Evolutionary conservation across 2,797 vertebrate genomes (phyloP).

Genomic region (Scolopax bukidnonensis): DNA sequence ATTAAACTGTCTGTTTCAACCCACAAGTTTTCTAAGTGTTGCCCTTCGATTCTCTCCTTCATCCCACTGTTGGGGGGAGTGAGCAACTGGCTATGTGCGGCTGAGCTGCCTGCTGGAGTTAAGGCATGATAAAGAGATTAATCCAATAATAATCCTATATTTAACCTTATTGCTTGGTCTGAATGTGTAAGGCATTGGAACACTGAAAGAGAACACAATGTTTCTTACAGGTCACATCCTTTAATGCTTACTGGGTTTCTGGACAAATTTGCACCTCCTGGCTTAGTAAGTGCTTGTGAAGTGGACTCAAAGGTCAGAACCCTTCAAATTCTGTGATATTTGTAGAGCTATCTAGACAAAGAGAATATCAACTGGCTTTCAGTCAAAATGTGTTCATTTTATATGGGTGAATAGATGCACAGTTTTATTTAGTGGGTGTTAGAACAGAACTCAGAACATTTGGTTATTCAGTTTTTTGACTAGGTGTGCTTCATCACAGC

Average conservation of each 20-base stretch:
- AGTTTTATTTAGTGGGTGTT: neutral
- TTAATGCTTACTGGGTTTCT: neutral
- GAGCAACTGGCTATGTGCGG: neutral
- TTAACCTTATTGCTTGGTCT: neutral
- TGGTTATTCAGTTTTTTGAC: slow-evolving; percentile 26
- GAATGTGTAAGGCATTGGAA: neutral
- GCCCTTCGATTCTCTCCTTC: neutral
- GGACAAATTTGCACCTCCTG: neutral
- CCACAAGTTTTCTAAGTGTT: neutral
- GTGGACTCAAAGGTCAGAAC: neutral
- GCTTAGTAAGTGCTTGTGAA: neutral
- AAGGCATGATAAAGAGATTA: neutral
- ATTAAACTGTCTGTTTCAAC: neutral
- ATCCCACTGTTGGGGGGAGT: neutral
- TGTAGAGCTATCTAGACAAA: neutral
- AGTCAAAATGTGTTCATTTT: neutral
- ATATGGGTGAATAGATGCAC: neutral
- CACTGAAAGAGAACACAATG: neutral
- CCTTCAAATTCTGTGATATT: neutral
- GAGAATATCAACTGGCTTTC: neutral
- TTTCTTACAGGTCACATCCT: neutral
- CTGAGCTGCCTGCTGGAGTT: neutral
- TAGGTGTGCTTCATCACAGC: neutral
- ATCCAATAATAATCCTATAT: neutral
- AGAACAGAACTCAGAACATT: slow-evolving; percentile 17